phyloP scores from a whole-genome alignment of 30 jellyfish, hydroid and myxozoan genomes.

The Catostylus mosaicus region DNA sequence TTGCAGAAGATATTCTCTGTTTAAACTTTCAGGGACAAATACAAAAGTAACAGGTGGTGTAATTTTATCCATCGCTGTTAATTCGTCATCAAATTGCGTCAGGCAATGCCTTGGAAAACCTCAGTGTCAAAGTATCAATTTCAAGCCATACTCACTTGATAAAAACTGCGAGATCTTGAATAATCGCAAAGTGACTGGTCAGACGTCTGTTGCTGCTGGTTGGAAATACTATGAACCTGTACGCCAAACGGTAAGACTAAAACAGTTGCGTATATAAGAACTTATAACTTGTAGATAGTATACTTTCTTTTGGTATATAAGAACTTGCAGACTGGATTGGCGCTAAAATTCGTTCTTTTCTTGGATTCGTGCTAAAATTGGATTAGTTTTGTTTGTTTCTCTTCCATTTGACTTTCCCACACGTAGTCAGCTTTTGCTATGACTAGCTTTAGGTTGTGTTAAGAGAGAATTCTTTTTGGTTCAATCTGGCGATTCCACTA shows the following conservation, averaged over 20 bases:
- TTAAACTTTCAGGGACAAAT: slow-evolving; percentile 11
- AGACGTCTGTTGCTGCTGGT: slow-evolving; percentile 1
- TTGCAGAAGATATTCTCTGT: slow-evolving; percentile 25
- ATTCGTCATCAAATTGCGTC: not conserved
- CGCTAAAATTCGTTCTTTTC: too few species aligned
- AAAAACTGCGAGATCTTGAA: slow-evolving; percentile 27
- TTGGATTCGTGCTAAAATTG: too few species aligned
- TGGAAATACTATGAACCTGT: slow-evolving; percentile 57
- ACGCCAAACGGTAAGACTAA: slow-evolving; percentile 28
- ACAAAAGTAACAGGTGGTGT: slow-evolving; percentile 11
- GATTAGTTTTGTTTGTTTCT: too few species aligned
- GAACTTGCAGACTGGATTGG: too few species aligned
- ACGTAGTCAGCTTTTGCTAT: too few species aligned
- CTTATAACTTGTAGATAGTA: too few species aligned
- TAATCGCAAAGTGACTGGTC: not conserved
- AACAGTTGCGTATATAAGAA: too few species aligned
- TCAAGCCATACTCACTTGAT: not conserved
- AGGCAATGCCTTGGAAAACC: slow-evolving; percentile 3
- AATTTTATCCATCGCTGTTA: not conserved
- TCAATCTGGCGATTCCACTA: too few species aligned
- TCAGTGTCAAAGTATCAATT: slow-evolving; percentile 15
- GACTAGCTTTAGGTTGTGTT: too few species aligned
- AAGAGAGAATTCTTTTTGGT: too few species aligned
- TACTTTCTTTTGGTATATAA: too few species aligned
- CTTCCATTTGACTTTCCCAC: too few species aligned